These are phyloP conservation scores for Dissostichus mawsoni DNA, from an alignment of 2,113 vertebrate species.

Conservation along the genomic window DNA sequence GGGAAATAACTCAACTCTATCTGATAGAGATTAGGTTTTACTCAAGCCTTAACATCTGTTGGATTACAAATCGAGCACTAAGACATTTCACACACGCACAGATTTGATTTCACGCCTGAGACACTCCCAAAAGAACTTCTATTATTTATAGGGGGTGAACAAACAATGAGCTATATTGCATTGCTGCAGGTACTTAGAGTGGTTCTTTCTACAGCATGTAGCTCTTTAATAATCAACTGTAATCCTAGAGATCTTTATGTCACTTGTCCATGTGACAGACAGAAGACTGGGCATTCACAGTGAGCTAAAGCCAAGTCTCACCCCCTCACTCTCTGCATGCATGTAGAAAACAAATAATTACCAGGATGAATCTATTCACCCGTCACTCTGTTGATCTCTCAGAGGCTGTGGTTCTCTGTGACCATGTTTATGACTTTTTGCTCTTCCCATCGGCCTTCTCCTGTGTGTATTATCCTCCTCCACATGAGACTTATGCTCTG, in stretches of 20 bases:
- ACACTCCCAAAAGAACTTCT: not conserved
- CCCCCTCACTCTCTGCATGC: not conserved
- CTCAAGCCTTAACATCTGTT: not conserved
- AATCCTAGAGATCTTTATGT: not conserved
- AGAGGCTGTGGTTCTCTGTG: not conserved
- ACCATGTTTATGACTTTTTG: constrained; percentile 31
- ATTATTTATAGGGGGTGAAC: not conserved
- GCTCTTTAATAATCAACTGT: not conserved
- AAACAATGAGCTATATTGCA: no score
- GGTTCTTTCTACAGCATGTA: not conserved
- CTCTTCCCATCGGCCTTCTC: constrained; percentile 28
- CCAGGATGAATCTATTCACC: constrained; percentile 2
- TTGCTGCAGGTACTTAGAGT: not conserved
- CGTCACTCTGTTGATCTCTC: not conserved
- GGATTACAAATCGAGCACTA: not conserved
- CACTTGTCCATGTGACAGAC: not conserved
- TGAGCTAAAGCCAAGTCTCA: not conserved
- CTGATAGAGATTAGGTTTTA: not conserved
- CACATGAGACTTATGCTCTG: constrained; percentile 38
- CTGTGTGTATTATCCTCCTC: constrained; percentile 8
- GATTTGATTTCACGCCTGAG: not conserved
- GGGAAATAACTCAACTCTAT: not conserved
- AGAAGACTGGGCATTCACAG: constrained; percentile 5
- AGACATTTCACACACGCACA: not conserved
- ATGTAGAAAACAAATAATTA: constrained; percentile 16